Conservation (phyloP, 2,888 invertebrate species). For the Sicus ferrugineus region DNA sequence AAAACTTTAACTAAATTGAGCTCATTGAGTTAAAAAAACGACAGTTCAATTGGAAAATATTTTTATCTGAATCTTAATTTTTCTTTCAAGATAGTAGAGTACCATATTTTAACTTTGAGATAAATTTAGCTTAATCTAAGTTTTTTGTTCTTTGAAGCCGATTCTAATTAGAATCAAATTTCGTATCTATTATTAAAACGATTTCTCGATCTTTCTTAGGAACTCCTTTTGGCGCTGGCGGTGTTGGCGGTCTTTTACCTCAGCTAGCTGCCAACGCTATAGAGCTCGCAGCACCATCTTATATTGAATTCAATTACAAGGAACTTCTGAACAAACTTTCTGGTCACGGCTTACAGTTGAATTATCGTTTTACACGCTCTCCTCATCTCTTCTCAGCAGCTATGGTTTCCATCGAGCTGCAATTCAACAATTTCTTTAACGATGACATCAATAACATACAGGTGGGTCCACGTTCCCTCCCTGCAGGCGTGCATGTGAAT, state of each 20-base stretch:
- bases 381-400: constrained; percentile 82
- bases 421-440: constrained; percentile 76
- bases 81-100: no score
- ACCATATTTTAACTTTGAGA: no score
- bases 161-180: no score
- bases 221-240: constrained; percentile 42
- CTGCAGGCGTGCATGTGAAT: constrained; percentile 77
- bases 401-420: constrained; percentile 84
- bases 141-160: not conserved
- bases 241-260: constrained; percentile 45
- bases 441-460: constrained; percentile 67
- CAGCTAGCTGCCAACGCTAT: constrained; percentile 60
- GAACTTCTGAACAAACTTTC: constrained; percentile 78
- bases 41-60: no score
- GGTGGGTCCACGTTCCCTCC: constrained; percentile 68
- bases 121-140: no score
- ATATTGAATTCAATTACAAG: constrained; percentile 68
- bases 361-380: constrained; percentile 77
- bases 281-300: constrained; percentile 70
- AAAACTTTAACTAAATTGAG: no score
- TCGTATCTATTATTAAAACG: not conserved
- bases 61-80: no score
- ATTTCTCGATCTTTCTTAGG: constrained; percentile 42
- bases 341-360: constrained; percentile 73
- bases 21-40: no score